A percentile compares a stretch with the other conserved stretches of the same genome.
These are phyloP conservation scores for Pocillopora verrucosa DNA, from an alignment of 64 coral and sea anemone genomes.

Conservation along the genomic window DNA sequence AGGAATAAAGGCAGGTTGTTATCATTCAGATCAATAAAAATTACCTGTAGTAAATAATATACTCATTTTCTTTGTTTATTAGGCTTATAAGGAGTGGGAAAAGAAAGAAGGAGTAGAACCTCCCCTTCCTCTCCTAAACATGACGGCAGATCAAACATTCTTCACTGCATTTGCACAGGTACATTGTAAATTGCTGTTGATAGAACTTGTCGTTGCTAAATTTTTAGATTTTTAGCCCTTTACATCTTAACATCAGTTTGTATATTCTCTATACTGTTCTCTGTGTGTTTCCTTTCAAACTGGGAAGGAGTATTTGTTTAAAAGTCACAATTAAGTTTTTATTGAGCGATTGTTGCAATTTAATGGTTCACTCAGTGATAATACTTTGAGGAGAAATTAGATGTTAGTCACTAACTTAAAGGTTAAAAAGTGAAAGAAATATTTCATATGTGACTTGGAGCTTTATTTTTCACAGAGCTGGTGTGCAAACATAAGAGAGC, in stretches of 20 bases:
- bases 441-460: background rate
- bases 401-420: too few relatives aligned
- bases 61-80: background rate
- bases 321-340: too few relatives aligned
- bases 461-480: background rate
- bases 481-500: constrained; percentile 46
- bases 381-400: too few relatives aligned
- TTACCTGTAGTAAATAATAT: too few relatives aligned
- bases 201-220: too few relatives aligned
- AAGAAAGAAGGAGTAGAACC: constrained; percentile 34
- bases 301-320: background rate
- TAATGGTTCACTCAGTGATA: background rate
- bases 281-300: too few relatives aligned
- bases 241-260: too few relatives aligned
- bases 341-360: too few relatives aligned
- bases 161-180: constrained; percentile 61
- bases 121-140: constrained; percentile 11
- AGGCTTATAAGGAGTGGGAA: constrained; percentile 66
- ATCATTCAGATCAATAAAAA: too few relatives aligned
- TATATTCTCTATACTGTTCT: too few relatives aligned
- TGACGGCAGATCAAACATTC: constrained; percentile 45
- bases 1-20: too few relatives aligned
- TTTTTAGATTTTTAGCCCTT: too few relatives aligned
- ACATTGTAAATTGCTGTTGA: background rate
- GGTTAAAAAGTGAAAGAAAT: background rate